Evolutionary conservation across 2,888 invertebrate species (phyloP).

Genomic region (Julus scandinavius): DNA sequence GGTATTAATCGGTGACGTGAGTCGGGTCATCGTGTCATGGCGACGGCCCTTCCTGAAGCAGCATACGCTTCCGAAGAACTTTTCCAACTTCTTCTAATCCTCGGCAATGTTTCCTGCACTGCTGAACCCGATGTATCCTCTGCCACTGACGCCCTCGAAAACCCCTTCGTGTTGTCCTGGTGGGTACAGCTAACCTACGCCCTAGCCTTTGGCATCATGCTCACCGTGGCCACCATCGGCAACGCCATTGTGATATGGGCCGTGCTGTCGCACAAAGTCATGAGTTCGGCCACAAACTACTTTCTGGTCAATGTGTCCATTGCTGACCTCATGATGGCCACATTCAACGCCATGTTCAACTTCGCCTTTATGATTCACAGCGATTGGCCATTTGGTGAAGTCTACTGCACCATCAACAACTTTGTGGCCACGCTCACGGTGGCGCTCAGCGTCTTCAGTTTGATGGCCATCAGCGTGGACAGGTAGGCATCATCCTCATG

Average conservation of each 20-base stretch:
- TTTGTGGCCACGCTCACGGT: conserved; percentile 92
- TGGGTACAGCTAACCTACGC: conserved; percentile 80
- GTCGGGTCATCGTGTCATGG: no score
- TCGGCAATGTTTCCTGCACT: no score
- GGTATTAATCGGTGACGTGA: no score
- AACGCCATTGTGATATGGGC: conserved; percentile 95
- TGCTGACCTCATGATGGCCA: conserved; percentile 87
- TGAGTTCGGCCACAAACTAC: conserved; percentile 89
- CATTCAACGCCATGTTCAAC: conserved; percentile 89
- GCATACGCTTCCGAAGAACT: no score
- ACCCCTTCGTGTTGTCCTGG: conserved; percentile 67
- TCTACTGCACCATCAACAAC: conserved; percentile 89
- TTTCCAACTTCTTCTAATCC: no score
- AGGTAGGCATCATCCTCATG: no score
- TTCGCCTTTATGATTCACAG: conserved; percentile 90
- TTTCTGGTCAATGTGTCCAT: conserved; percentile 89
- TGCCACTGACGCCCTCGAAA: no score
- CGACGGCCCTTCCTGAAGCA: no score
- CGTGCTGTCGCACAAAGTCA: conserved; percentile 71
- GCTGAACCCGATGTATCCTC: no score
- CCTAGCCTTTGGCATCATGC: conserved; percentile 80
- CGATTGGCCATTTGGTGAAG: conserved; percentile 90
- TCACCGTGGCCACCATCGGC: conserved; percentile 83
- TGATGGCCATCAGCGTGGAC: conserved; percentile 92
- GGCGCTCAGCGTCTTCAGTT: conserved; percentile 91